Evolutionary conservation across 1,140 invertebrate genomes (phyloP).

Genomic region (Apis cerana): DNA sequence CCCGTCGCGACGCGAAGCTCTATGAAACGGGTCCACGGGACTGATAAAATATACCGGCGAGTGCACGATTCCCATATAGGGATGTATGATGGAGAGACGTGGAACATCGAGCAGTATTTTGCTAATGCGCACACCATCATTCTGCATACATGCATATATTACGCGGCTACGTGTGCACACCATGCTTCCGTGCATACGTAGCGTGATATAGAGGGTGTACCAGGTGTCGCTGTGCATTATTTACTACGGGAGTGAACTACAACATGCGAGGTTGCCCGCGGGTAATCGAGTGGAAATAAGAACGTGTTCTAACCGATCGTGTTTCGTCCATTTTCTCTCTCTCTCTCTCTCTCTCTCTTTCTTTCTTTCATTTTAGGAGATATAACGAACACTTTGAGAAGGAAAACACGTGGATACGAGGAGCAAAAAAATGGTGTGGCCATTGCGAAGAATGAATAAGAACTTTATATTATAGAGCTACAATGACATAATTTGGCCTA

Average conservation of each 20-base stretch:
- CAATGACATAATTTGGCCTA: no score
- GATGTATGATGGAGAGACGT: slow-evolving; percentile 25
- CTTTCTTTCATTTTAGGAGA: no score
- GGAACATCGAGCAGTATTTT: slow-evolving; percentile 12
- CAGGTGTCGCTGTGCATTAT: slow-evolving; percentile 47
- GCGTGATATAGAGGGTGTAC: slow-evolving; percentile 38
- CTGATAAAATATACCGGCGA: background rate
- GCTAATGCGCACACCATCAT: background rate
- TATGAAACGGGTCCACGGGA: background rate
- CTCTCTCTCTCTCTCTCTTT: no score
- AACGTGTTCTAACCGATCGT: background rate
- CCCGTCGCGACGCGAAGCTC: background rate
- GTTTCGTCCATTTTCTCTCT: background rate
- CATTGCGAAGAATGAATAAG: no score
- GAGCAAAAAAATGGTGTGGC: no score
- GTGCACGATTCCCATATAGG: background rate
- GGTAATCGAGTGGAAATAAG: slow-evolving; percentile 34
- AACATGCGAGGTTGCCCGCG: background rate
- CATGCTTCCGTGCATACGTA: slow-evolving; percentile 34
- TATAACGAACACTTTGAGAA: no score
- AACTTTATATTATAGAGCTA: no score
- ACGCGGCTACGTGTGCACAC: slow-evolving; percentile 27
- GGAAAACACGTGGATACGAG: no score
- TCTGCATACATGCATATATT: slow-evolving; percentile 47
- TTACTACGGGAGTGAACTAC: slow-evolving; percentile 24